Conservation (phyloP, 1,140 invertebrate species). For the Drosophila repletoides region DNA sequence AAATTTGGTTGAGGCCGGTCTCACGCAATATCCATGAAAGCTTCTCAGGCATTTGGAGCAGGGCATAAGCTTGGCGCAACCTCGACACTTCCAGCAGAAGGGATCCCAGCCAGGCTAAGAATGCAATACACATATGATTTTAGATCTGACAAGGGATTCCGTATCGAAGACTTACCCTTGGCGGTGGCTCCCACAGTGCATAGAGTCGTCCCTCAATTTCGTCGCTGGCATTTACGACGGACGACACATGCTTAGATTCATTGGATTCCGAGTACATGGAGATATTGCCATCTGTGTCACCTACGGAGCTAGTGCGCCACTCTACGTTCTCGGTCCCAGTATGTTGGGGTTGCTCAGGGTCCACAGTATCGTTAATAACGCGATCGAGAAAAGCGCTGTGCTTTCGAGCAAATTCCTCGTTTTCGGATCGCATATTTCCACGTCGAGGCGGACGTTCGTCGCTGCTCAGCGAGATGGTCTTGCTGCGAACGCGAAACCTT, state of each 20-base stretch:
- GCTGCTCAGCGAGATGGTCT: constrained; percentile 48
- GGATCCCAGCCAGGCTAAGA: constrained; percentile 85
- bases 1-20: constrained; percentile 84
- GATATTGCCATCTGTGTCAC: constrained; percentile 33
- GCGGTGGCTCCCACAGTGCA: constrained; percentile 48
- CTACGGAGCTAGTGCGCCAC: constrained; percentile 14
- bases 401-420: constrained; percentile 85
- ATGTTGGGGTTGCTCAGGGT: background rate
- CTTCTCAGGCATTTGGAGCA: constrained; percentile 93
- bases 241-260: constrained; percentile 10
- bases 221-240: constrained; percentile 14
- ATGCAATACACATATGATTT: background rate
- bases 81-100: constrained; percentile 95
- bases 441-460: constrained; percentile 45
- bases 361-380: constrained; percentile 48
- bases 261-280: constrained; percentile 49
- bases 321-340: constrained; percentile 17
- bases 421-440: constrained; percentile 83
- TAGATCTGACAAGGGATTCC: background rate
- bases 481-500: constrained; percentile 46
- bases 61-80: constrained; percentile 84
- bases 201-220: constrained; percentile 39
- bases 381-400: constrained; percentile 84
- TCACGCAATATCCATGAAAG: constrained; percentile 91
- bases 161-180: constrained; percentile 48